These are phyloP conservation scores for Scomberomorus guttatus DNA, from an alignment of 2,797 vertebrate species.

Conservation along the genomic window DNA sequence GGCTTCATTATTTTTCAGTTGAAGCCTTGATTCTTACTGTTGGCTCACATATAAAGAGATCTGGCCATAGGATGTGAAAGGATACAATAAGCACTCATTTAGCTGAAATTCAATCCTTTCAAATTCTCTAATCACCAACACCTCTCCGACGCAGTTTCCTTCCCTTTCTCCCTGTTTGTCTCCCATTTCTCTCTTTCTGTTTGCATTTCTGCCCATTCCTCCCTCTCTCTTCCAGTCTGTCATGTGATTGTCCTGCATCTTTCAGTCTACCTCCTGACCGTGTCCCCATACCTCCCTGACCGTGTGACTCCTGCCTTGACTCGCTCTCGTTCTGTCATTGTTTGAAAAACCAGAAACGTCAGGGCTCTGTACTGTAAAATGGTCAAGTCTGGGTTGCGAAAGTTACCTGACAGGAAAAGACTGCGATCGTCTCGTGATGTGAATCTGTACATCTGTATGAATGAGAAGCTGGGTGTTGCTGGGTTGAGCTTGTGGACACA, in stretches of 20 bases:
- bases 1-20: no score
- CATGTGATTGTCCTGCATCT: constrained; percentile 15
- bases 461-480: no score
- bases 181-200: background rate
- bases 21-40: constrained; percentile 51
- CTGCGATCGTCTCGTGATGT: constrained; percentile 1
- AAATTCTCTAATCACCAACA: background rate
- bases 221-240: background rate
- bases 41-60: constrained; percentile 1
- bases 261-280: no score
- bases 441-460: constrained; percentile 5
- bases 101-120: background rate
- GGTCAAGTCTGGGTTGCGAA: background rate
- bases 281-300: no score
- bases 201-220: background rate
- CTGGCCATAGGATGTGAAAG: background rate
- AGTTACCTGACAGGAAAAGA: background rate
- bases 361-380: background rate
- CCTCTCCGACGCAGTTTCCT: constrained; percentile 39
- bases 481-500: background rate
- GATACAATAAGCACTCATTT: background rate
- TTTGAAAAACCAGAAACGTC: background rate
- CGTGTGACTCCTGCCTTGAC: constrained; percentile 10
- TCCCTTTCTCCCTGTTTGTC: constrained; percentile 12
- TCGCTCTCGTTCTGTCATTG: background rate